phyloP scores from a whole-genome alignment of 2,888 invertebrate genomes.

The Steinernema hermaphroditum region DNA sequence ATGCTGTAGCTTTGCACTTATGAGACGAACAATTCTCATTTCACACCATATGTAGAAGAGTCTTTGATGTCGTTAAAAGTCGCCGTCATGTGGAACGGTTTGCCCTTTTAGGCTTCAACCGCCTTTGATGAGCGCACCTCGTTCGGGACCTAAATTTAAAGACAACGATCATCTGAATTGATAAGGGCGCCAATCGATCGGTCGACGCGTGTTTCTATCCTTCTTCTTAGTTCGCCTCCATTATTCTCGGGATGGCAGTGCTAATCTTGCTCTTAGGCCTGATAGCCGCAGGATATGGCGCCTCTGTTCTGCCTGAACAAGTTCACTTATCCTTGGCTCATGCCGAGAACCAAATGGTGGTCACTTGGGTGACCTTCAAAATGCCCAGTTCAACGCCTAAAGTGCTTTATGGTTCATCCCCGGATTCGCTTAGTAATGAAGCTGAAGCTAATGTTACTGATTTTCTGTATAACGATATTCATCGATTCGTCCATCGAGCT shows the following conservation, averaged over 20 bases:
- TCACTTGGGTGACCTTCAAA: conserved; percentile 56
- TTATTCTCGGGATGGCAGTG: conserved; percentile 26
- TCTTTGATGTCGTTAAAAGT: no score
- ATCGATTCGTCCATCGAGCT: conserved; percentile 78
- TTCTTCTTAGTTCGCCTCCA: conserved; percentile 42
- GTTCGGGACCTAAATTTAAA: no score
- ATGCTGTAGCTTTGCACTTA: no score
- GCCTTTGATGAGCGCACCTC: no score
- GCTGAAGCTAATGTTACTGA: conserved; percentile 10
- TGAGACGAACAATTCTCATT: no score
- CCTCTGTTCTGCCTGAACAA: conserved; percentile 49
- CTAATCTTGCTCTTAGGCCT: not conserved
- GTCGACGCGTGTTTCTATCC: no score
- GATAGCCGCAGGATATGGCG: not conserved
- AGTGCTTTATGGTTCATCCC: conserved; percentile 32
- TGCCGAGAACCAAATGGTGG: conserved; percentile 50
- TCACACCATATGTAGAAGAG: no score
- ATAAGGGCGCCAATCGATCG: not conserved
- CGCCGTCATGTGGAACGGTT: no score
- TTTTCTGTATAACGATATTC: conserved; percentile 42
- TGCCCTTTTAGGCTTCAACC: no score
- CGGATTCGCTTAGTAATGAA: not conserved
- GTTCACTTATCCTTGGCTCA: conserved; percentile 57
- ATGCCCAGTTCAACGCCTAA: not conserved
- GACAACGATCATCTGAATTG: not conserved